These are phyloP conservation scores for Aphelenchoides besseyi DNA, from an alignment of 1,140 invertebrate species.

Conservation along the genomic window DNA sequence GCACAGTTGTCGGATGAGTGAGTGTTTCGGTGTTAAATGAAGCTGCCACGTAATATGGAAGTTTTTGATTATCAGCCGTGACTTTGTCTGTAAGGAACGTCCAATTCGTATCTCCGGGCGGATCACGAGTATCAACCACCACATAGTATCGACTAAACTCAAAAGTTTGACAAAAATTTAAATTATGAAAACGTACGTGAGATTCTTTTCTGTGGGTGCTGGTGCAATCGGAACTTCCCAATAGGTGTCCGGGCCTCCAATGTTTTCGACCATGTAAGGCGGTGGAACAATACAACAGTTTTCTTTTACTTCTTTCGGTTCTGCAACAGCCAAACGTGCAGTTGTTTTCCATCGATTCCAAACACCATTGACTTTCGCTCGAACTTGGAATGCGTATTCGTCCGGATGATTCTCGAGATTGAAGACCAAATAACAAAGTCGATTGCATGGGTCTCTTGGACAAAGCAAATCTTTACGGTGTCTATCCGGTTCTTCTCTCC, in stretches of 20 bases:
- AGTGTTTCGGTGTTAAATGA: slow-evolving; percentile 57
- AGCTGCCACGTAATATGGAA: slow-evolving; percentile 62
- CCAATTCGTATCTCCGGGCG: slow-evolving; percentile 62
- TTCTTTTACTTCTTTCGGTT: slow-evolving; percentile 53
- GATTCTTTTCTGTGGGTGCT: slow-evolving; percentile 57
- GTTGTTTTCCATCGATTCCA: slow-evolving; percentile 62
- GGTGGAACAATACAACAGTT: slow-evolving; percentile 62
- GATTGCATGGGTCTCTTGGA: slow-evolving; percentile 57
- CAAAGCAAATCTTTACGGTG: slow-evolving; percentile 52
- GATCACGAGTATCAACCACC: slow-evolving; percentile 61
- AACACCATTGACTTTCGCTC: slow-evolving; percentile 60
- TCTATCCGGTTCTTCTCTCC: slow-evolving; percentile 51
- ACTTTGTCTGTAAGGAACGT: slow-evolving; percentile 61
- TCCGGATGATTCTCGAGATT: slow-evolving; percentile 54
- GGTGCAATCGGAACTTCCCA: slow-evolving; percentile 59
- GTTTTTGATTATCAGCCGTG: slow-evolving; percentile 53
- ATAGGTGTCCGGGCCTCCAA: slow-evolving; percentile 50
- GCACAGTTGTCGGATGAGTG: slow-evolving; percentile 41
- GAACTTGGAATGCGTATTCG: slow-evolving; percentile 58
- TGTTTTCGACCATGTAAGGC: slow-evolving; percentile 59
- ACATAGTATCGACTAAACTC: slow-evolving; percentile 58
- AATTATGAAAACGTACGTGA: slow-evolving; percentile 52
- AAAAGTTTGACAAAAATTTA: slow-evolving; percentile 9
- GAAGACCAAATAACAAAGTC: slow-evolving; percentile 61
- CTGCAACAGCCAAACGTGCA: slow-evolving; percentile 41